These are phyloP conservation scores for Styela clava DNA, from an alignment of 23 tunicate species.

Conservation along the genomic window DNA sequence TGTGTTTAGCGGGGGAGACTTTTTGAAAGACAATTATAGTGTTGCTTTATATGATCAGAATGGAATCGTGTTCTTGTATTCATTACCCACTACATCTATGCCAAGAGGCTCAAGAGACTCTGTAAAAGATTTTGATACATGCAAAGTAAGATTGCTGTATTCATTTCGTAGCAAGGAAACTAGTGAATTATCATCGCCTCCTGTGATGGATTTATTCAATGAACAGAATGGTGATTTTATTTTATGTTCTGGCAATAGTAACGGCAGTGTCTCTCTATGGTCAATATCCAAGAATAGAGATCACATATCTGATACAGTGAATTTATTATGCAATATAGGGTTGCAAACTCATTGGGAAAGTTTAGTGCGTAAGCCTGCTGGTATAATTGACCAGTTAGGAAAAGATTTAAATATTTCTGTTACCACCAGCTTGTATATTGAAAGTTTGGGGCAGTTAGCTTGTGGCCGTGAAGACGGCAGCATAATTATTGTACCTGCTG, in stretches of 20 bases:
- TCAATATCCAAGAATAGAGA: conserved; percentile 16
- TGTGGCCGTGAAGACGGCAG: conserved; percentile 94
- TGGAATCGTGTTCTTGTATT: conserved; percentile 37
- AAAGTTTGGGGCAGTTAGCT: conserved; percentile 52
- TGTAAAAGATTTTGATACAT: not conserved
- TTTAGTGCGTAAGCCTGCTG: conserved; percentile 50
- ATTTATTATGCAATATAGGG: conserved; percentile 3
- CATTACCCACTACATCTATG: conserved; percentile 38
- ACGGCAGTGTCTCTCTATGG: conserved; percentile 25
- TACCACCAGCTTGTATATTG: conserved; percentile 59
- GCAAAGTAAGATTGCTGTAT: not conserved
- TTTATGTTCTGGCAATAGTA: conserved; percentile 45
- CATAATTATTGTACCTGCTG: conserved; percentile 81
- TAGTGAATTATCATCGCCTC: conserved; percentile 37
- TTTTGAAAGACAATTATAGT: conserved; percentile 20
- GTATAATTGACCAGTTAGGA: conserved; percentile 69
- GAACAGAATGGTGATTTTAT: not conserved
- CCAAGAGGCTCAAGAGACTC: conserved; percentile 31
- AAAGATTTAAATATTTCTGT: conserved; percentile 11
- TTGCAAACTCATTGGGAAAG: conserved; percentile 50
- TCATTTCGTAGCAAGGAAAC: conserved; percentile 5
- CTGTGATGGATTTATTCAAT: conserved; percentile 35
- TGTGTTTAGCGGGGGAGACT: conserved; percentile 56
- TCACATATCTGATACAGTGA: not conserved
- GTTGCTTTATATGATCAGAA: conserved; percentile 47